Evolutionary conservation across 2,888 invertebrate species (phyloP), one percentile per base, ranked within the genome.

Genomic region (Frankliniella intonsa): DNA sequence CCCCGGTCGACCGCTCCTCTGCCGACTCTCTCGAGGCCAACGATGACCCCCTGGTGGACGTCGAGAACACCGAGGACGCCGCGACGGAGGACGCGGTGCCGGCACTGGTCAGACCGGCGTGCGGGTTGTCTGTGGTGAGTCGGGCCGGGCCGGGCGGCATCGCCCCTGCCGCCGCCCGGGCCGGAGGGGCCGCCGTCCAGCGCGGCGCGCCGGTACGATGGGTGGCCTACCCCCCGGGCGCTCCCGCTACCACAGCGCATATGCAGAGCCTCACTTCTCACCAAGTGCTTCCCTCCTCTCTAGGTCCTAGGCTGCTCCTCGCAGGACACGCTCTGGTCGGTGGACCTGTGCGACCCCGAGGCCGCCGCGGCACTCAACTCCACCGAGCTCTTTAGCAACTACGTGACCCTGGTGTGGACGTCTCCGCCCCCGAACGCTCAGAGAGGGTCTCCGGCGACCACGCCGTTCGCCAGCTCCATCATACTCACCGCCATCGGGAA

Each of bases 381-480:
- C 55, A 62, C 27, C 81, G 17, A 12, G n/a, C 12, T 27, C 19
- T 9, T 62, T 3, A 5, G 62, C 62, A n/a, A 14, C 51, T 5
- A 55, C 5, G 25, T 76, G 22, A 27, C 27, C 27, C 49, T 38
- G 69, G 69, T 25, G 8, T 76, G 69, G 69, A 25, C 22, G 69
- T 25, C 88, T 89, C 51, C 88, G 90, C 51, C 81, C 38, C 38
- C 90, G 5, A 86, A 89, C 3, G 3, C 89, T 89, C 0, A 89
- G 89, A 80, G 89, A 89, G 84, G 86, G 89, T 79, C 89, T 89
- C 84, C 89, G 89, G 85, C 88, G 89, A 19, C 55, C 25, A 14
- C 80, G 89, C 90, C 80, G 19, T n/a, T n/a, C 80, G 27, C 49
- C 81, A n/a, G 14, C 38, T 38, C 22, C 27, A 19, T 82, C 50